Percentiles rank a stretch among this genome's conserved stretches.
Conservation (phyloP, 1,140 invertebrate genomes). For the Mizuhopecten yessoensis region DNA sequence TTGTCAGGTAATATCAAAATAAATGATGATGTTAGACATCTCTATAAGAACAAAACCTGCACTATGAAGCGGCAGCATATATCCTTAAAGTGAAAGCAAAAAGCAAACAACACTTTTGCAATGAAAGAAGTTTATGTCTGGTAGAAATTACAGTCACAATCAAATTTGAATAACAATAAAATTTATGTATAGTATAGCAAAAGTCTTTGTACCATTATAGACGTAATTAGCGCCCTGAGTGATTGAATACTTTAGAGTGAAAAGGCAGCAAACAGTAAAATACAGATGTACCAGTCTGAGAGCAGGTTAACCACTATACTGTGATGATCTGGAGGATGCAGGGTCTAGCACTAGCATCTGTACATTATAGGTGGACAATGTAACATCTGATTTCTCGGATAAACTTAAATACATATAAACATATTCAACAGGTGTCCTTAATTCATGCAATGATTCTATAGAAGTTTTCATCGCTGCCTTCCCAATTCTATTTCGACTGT, state of each 20-base stretch:
- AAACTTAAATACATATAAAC: no score
- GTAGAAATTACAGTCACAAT: neutral
- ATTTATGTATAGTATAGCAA: neutral
- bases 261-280: conserved; percentile 9
- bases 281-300: neutral
- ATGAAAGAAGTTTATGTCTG: conserved; percentile 22
- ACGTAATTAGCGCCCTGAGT: neutral
- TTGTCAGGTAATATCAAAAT: no score
- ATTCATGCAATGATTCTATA: no score
- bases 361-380: no score
- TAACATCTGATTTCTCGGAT: no score
- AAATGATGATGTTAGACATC: no score
- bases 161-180: neutral
- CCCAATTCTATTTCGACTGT: no score
- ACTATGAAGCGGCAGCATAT: no score
- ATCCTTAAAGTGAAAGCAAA: neutral
- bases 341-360: no score
- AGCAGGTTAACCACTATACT: neutral
- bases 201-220: conserved; percentile 21
- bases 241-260: neutral
- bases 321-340: neutral
- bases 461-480: no score
- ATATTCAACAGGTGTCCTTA: no score
- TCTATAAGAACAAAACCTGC: no score
- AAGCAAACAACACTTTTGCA: neutral